phyloP scores from a whole-genome alignment of 2,888 invertebrate genomes.

The Chrysodeixis includens region DNA sequence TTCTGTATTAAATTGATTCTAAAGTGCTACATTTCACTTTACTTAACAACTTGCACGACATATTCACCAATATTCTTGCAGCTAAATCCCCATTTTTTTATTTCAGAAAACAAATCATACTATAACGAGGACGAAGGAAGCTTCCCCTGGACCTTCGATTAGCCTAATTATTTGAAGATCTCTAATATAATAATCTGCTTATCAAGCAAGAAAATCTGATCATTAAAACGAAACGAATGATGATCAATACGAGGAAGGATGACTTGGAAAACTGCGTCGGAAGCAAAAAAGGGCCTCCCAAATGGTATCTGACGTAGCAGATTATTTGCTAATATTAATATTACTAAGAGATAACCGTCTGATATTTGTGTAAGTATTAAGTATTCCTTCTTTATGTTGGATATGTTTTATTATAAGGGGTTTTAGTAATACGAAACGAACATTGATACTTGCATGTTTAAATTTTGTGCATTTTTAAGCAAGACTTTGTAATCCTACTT shows the following conservation, averaged over 20 bases:
- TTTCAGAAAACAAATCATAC: neutral
- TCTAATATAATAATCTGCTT: neutral
- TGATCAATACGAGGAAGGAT: conserved; percentile 1
- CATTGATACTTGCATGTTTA: too few relatives aligned
- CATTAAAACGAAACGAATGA: neutral
- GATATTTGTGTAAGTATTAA: neutral
- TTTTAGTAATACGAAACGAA: neutral
- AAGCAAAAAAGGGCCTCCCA: neutral
- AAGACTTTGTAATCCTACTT: too few relatives aligned
- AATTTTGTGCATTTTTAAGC: too few relatives aligned
- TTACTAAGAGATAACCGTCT: neutral
- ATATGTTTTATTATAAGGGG: neutral
- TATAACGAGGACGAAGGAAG: neutral
- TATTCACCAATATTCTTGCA: too few relatives aligned
- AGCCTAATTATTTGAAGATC: neutral
- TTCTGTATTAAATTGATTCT: too few relatives aligned
- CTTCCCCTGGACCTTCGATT: neutral
- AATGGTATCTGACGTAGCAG: conserved; percentile 7
- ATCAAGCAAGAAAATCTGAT: neutral
- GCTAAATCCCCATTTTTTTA: too few relatives aligned
- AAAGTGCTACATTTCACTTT: too few relatives aligned
- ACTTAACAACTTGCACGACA: too few relatives aligned
- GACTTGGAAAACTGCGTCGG: neutral
- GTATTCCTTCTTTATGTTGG: neutral
- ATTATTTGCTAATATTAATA: conserved; percentile 6